Evolutionary conservation across 2,797 vertebrate species (phyloP).

Genomic region (Chiroxiphia lanceolata): DNA sequence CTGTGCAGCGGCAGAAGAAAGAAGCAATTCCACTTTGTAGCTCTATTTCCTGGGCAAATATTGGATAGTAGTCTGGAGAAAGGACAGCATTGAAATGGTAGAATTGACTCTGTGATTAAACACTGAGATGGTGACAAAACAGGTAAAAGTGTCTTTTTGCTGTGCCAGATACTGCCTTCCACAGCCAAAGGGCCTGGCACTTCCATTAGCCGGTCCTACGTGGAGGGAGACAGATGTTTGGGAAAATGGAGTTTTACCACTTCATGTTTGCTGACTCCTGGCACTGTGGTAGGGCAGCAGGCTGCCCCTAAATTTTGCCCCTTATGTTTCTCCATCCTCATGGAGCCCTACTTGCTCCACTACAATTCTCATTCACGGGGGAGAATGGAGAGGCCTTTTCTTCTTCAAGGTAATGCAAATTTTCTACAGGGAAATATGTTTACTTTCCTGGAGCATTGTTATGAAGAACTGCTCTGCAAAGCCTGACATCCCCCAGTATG

Average conservation of each 20-base stretch:
- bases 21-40: neutral
- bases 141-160: neutral
- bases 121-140: neutral
- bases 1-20: neutral
- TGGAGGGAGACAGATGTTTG: neutral
- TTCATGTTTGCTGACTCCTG: neutral
- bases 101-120: neutral
- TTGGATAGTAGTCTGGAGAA: neutral
- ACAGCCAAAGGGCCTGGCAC: neutral
- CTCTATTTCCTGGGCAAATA: neutral
- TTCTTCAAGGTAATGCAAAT: neutral
- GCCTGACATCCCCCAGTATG: neutral
- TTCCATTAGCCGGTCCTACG: neutral
- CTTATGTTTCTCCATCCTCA: neutral
- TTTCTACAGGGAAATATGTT: neutral
- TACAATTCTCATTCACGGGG: neutral
- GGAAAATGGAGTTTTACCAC: neutral
- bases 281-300: neutral
- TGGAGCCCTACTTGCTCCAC: neutral
- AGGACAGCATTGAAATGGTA: neutral
- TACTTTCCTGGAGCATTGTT: neutral
- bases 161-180: neutral
- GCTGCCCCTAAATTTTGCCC: neutral
- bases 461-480: neutral
- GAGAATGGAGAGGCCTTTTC: neutral